Evolutionary conservation across 2,113 vertebrate species (phyloP).

Genomic region (Pterocles orientalis): DNA sequence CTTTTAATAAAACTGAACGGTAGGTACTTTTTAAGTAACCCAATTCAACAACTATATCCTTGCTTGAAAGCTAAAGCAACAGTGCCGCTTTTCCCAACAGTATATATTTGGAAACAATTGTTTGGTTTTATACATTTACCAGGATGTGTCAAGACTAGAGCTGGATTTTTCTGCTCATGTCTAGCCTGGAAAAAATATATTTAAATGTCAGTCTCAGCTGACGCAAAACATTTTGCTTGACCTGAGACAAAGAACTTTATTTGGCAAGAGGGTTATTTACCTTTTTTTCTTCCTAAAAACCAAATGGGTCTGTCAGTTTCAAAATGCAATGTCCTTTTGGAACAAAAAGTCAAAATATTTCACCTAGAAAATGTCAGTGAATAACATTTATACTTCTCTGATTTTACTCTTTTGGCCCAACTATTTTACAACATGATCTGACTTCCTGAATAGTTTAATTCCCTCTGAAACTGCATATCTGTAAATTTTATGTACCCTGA

Average conservation of each 20-base stretch:
- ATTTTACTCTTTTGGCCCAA: conserved; percentile 23
- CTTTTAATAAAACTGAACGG: conserved; percentile 8
- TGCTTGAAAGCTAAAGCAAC: conserved; percentile 10
- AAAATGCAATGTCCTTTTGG: conserved; percentile 47
- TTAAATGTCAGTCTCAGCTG: conserved; percentile 55
- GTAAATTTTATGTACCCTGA: background rate
- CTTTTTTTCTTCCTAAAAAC: background rate
- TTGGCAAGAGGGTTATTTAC: conserved; percentile 51
- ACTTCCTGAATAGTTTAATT: conserved; percentile 8
- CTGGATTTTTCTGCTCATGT: background rate
- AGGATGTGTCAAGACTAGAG: conserved; percentile 32
- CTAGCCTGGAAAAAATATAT: conserved; percentile 41
- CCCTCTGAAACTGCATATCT: background rate
- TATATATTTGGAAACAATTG: conserved; percentile 27
- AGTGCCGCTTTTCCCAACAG: conserved; percentile 8
- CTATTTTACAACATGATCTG: background rate
- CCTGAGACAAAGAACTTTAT: conserved; percentile 40
- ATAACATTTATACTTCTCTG: conserved; percentile 51
- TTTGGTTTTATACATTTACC: conserved; percentile 21
- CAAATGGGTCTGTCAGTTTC: conserved; percentile 46
- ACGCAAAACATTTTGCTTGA: conserved; percentile 38
- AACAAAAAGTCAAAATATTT: conserved; percentile 66
- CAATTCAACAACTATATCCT: conserved; percentile 18
- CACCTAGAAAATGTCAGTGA: conserved; percentile 54
- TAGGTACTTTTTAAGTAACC: conserved; percentile 40